A percentile compares a stretch with the other conserved stretches of the same genome.
These are phyloP conservation scores for Charanyca ferruginea DNA, from an alignment of 2,888 invertebrate genomes.

Conservation along the genomic window DNA sequence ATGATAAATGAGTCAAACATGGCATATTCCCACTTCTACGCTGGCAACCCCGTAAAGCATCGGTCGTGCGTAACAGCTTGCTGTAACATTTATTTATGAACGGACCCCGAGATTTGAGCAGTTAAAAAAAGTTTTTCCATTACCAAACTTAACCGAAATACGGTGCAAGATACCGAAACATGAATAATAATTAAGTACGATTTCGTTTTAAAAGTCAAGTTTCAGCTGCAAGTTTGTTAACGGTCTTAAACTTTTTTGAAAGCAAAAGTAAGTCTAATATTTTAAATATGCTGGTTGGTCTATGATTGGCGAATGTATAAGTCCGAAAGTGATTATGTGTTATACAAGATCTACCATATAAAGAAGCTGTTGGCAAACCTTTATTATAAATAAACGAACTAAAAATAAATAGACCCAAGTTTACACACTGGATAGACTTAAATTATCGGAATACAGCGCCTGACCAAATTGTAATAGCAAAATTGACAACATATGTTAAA, in stretches of 20 bases:
- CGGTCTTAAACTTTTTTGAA: slow-evolving; percentile 8
- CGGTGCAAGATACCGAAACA: slow-evolving; percentile 78
- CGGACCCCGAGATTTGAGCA: slow-evolving; percentile 83
- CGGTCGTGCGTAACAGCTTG: slow-evolving; percentile 90
- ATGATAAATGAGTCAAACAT: slow-evolving; percentile 30
- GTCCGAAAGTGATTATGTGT: too few species aligned
- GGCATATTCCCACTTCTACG: slow-evolving; percentile 26
- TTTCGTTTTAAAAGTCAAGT: slow-evolving; percentile 57
- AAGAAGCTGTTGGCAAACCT: too few species aligned
- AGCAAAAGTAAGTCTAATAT: neutral
- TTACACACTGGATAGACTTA: too few species aligned
- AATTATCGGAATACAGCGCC: slow-evolving; percentile 29
- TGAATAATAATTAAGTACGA: slow-evolving; percentile 83
- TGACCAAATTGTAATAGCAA: slow-evolving; percentile 52
- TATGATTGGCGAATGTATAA: too few species aligned
- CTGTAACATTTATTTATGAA: slow-evolving; percentile 88
- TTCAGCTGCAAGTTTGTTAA: slow-evolving; percentile 25
- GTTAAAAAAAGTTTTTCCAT: slow-evolving; percentile 89
- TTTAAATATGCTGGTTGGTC: too few species aligned
- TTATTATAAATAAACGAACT: too few species aligned
- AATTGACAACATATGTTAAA: slow-evolving; percentile 3
- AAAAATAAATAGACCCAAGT: neutral
- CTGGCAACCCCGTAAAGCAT: slow-evolving; percentile 69
- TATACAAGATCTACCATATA: too few species aligned
- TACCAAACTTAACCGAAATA: slow-evolving; percentile 83